Evolutionary conservation across 2,888 invertebrate species (phyloP).

Genomic region (Drosophila diplacantha): DNA sequence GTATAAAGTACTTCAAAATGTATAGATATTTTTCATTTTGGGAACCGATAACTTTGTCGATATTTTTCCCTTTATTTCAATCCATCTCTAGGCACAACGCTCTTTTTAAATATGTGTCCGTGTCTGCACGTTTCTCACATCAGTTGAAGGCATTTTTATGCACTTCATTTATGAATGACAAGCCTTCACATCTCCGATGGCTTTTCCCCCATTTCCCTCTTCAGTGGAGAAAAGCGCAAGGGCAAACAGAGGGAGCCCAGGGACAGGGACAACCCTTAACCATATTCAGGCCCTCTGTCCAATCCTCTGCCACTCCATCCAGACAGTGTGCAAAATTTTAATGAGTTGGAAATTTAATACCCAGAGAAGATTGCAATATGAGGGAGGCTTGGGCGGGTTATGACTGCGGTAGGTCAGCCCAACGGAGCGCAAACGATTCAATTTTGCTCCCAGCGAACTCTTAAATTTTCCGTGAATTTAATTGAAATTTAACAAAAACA

Average conservation of each 20-base stretch:
- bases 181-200: slow-evolving; percentile 20
- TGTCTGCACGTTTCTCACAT: slow-evolving; percentile 30
- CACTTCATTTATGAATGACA: slow-evolving; percentile 58
- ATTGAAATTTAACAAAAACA: slow-evolving; percentile 24
- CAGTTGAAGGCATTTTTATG: slow-evolving; percentile 41
- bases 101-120: slow-evolving; percentile 31
- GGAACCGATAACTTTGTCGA: too few species aligned
- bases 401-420: slow-evolving; percentile 61
- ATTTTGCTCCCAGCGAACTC: slow-evolving; percentile 44
- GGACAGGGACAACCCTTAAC: slow-evolving; percentile 21
- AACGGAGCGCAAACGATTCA: slow-evolving; percentile 57
- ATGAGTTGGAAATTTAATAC: slow-evolving; percentile 73
- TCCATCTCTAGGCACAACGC: slow-evolving; percentile 11
- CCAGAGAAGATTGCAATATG: slow-evolving; percentile 48
- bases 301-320: slow-evolving; percentile 29
- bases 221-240: slow-evolving; percentile 45
- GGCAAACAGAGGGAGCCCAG: slow-evolving; percentile 45
- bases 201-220: not conserved
- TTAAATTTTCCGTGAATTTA: slow-evolving; percentile 48
- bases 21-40: too few species aligned
- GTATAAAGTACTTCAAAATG: too few species aligned
- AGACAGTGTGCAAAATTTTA: slow-evolving; percentile 68
- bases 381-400: slow-evolving; percentile 1
- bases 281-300: slow-evolving; percentile 9
- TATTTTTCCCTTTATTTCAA: too few species aligned